Conservation (phyloP, 1,140 invertebrate species). For the Drosophila gunungcola region DNA sequence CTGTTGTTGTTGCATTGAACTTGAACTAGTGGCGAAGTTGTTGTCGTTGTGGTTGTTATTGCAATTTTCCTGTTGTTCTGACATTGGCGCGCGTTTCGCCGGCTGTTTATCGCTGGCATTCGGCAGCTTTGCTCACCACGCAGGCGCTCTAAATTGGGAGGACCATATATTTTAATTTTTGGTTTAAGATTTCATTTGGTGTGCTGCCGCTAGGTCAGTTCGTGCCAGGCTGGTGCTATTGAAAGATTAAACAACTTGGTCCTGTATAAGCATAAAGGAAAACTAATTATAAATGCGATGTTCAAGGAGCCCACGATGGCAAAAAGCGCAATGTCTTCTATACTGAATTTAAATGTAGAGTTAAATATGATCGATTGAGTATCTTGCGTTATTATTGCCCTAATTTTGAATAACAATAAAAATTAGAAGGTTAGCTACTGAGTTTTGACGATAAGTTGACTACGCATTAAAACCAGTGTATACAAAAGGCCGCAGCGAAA, state of each 20-base stretch:
- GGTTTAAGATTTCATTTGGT: not conserved
- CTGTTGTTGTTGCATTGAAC: slow-evolving; percentile 65
- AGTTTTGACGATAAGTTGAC: too few relatives aligned
- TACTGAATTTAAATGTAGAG: too few relatives aligned
- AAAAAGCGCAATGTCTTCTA: too few relatives aligned
- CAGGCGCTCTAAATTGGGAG: slow-evolving; percentile 11
- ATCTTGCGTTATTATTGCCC: too few relatives aligned
- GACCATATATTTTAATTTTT: slow-evolving; percentile 4
- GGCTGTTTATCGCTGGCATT: slow-evolving; percentile 37
- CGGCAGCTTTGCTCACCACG: slow-evolving; percentile 4
- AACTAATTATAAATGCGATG: not conserved
- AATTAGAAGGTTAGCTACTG: too few relatives aligned
- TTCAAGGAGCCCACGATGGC: not conserved
- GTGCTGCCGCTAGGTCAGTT: not conserved
- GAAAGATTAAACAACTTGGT: not conserved
- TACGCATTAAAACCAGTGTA: too few relatives aligned
- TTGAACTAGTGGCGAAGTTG: slow-evolving; percentile 59
- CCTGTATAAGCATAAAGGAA: too few relatives aligned
- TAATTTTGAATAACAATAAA: too few relatives aligned
- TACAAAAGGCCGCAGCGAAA: too few relatives aligned
- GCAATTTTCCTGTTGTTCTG: slow-evolving; percentile 17
- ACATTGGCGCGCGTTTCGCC: slow-evolving; percentile 53
- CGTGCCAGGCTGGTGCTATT: not conserved
- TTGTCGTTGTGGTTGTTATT: slow-evolving; percentile 30
- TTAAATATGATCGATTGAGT: too few relatives aligned